Evolutionary conservation across 53 echinoderm and acorn worm genomes (phyloP), one percentile per base, ranked within the genome.

Genomic region (Mesocentrotus franciscanus): DNA sequence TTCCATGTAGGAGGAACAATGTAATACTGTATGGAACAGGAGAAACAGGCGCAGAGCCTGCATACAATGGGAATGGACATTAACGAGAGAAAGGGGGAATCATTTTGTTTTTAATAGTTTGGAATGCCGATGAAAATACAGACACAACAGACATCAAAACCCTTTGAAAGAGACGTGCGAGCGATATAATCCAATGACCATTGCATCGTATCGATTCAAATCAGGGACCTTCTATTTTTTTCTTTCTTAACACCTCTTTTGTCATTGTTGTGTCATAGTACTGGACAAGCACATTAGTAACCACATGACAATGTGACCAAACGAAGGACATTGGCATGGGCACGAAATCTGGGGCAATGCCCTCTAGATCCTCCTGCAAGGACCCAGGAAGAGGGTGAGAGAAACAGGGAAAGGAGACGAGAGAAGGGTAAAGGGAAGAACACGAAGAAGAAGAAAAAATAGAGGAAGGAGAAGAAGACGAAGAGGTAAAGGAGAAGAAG

Each of bases 221-320:
- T 87, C 87, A 57, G 87, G 87, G 87, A 87, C 87, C 87, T 87
- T 87, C 87, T 58, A 58, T 87, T 87, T 87, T 81, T 79, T 36
- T 79, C 79, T 85, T 57, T 87, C 87, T 66, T 64, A n/a, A 92
- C 92, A 75, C 56, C 74, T 92, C 74, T 74, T 66, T 92, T 92
- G 92, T 92, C 33, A 61, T 64, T 64, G 42, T 39, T 71, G 92
- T 92, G 92, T 92, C 92, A 92, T 26, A 26, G 92, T 10, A 49
- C 74, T 72, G 92, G 92, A 92, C 92, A 92, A 71, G 92, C 92
- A 92, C 92, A 92, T 92, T 68, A 92, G 56, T 8, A 60, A 92
- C 92, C 74, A 92, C 92, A 56, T 62, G 61, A 91, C 91, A 91
- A 68, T 91, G 91, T 62, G 91, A 64, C 68, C 33, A 12, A 35